Percentiles rank a stretch among this genome's conserved stretches.
These are phyloP conservation scores for Cosmopolites sordidus DNA, from an alignment of 2,888 invertebrate species.

Conservation along the genomic window DNA sequence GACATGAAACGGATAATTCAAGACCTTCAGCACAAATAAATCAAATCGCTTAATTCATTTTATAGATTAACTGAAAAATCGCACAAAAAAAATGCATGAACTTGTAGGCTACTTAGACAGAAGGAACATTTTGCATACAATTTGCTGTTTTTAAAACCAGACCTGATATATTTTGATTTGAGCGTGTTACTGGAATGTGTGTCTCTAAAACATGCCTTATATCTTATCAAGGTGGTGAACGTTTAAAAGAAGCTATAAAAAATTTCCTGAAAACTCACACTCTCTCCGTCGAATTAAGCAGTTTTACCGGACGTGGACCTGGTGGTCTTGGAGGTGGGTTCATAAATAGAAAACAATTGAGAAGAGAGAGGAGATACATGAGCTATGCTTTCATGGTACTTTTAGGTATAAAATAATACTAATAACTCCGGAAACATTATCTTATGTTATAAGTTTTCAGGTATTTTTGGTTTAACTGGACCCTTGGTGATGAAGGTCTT, in stretches of 20 bases:
- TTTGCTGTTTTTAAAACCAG: not conserved
- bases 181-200: too few relatives aligned
- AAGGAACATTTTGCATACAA: constrained; percentile 6
- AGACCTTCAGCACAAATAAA: too few relatives aligned
- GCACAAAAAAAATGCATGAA: too few relatives aligned
- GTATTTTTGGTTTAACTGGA: constrained; percentile 60
- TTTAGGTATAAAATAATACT: constrained; percentile 32
- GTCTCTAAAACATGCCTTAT: too few relatives aligned
- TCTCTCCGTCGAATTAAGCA: constrained; percentile 57
- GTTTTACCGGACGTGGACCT: constrained; percentile 23
- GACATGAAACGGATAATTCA: too few relatives aligned
- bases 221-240: constrained; percentile 33
- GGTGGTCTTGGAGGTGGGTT: constrained; percentile 22
- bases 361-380: constrained; percentile 37
- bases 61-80: too few relatives aligned
- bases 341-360: constrained; percentile 28
- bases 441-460: constrained; percentile 30
- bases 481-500: constrained; percentile 66
- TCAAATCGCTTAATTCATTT: too few relatives aligned
- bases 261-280: constrained; percentile 62
- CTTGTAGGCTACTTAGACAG: too few relatives aligned
- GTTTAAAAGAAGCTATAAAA: constrained; percentile 54
- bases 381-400: constrained; percentile 44
- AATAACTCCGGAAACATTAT: not conserved
- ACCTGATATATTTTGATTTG: too few relatives aligned